These are phyloP conservation scores for Belonocnema kinseyi DNA, from an alignment of 1,140 invertebrate genomes.

Conservation along the genomic window DNA sequence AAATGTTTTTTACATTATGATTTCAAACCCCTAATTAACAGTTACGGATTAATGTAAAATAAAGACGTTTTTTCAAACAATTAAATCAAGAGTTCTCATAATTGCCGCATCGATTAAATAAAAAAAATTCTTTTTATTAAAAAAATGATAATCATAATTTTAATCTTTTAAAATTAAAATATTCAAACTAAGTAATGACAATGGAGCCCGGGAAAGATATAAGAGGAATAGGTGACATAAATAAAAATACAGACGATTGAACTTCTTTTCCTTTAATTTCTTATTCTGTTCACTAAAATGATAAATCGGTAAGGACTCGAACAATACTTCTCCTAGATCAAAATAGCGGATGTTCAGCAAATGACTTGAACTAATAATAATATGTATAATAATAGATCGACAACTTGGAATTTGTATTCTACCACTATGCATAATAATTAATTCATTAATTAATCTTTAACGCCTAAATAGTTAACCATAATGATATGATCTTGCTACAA, in stretches of 20 bases:
- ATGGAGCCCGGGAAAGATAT: background rate
- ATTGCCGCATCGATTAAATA: no score
- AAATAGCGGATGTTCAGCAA: conserved; percentile 53
- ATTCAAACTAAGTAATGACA: background rate
- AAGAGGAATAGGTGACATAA: background rate
- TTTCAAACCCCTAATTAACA: no score
- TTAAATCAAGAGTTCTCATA: no score
- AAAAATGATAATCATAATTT: no score
- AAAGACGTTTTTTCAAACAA: no score
- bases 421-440: conserved; percentile 54
- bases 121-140: no score
- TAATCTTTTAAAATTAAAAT: no score
- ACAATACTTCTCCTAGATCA: conserved; percentile 45
- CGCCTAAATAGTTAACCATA: conserved; percentile 61
- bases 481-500: conserved; percentile 68
- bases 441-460: conserved; percentile 64
- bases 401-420: conserved; percentile 30
- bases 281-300: conserved; percentile 30
- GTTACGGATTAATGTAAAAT: no score
- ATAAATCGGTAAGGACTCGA: conserved; percentile 43
- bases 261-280: conserved; percentile 8
- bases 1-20: no score
- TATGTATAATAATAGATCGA: conserved; percentile 36
- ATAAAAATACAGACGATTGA: background rate
- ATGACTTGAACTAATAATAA: conserved; percentile 50